phyloP scores from a whole-genome alignment of 2,113 vertebrate genomes.

The Anas platyrhynchos region DNA sequence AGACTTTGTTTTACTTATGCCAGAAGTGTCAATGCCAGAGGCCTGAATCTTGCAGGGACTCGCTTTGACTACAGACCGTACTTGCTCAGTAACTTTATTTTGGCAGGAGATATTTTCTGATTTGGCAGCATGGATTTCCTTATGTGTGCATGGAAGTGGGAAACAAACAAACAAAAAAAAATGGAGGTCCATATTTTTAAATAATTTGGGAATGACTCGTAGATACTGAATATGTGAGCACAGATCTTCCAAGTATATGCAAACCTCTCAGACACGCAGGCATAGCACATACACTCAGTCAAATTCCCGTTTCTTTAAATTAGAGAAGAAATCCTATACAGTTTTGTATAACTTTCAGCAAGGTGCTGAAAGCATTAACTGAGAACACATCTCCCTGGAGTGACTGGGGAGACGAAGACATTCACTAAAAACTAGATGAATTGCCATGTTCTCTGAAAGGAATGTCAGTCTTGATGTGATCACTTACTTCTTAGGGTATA shows the following conservation, averaged over 20 bases:
- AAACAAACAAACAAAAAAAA: not conserved
- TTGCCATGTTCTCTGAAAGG: not conserved
- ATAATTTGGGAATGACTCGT: not conserved
- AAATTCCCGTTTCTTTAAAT: not conserved
- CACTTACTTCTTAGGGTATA: not conserved
- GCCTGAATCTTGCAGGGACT: not conserved
- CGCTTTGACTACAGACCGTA: not conserved
- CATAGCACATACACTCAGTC: not conserved
- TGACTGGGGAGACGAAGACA: not conserved
- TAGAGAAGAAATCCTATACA: not conserved
- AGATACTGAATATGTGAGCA: not conserved
- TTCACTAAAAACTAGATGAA: not conserved
- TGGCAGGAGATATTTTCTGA: not conserved
- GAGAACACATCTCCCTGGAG: not conserved
- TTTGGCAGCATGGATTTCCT: not conserved
- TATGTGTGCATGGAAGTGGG: not conserved
- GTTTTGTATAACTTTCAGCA: not conserved
- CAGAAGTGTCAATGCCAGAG: not conserved
- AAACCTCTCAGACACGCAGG: not conserved
- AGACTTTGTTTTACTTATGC: not conserved
- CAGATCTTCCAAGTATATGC: not conserved
- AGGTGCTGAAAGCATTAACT: not conserved
- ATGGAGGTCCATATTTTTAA: not conserved
- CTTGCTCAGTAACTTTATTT: not conserved
- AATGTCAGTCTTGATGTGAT: not conserved